phyloP scores from a whole-genome alignment of 2,797 vertebrate genomes.

The Urophycis tenuis region DNA sequence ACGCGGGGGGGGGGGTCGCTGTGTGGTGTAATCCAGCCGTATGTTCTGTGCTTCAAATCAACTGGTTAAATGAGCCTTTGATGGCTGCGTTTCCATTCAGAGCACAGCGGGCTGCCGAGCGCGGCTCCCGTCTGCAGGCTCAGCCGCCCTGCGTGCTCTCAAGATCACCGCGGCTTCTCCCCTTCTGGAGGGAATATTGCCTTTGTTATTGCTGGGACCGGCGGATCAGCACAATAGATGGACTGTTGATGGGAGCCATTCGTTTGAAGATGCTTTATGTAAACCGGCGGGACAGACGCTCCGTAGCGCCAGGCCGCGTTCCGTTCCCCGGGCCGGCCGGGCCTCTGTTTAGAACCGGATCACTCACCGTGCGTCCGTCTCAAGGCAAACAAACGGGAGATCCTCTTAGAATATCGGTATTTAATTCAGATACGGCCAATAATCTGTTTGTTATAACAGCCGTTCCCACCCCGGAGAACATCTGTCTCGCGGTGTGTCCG shows the following conservation, averaged over 20 bases:
- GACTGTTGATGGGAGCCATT: background rate
- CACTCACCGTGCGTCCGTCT: background rate
- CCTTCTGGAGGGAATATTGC: constrained; percentile 33
- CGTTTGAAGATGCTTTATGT: background rate
- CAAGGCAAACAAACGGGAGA: background rate
- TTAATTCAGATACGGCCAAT: constrained; percentile 51
- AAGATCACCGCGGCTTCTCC: background rate
- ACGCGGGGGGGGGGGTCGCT: background rate
- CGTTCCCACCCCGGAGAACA: constrained; percentile 33
- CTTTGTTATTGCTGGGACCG: constrained; percentile 1
- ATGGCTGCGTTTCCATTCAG: background rate
- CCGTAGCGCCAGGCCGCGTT: background rate
- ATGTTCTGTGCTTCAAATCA: background rate
- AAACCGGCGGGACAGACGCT: background rate
- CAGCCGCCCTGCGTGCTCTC: background rate
- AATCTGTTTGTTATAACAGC: constrained; percentile 48
- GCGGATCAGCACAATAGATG: background rate
- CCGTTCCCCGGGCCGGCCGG: background rate
- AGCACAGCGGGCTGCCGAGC: background rate
- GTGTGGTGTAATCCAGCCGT: background rate
- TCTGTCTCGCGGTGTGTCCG: constrained; percentile 57
- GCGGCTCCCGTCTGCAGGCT: background rate
- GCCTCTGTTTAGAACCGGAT: background rate
- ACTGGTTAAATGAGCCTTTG: background rate
- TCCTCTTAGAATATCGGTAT: constrained; percentile 37